Evolutionary conservation across 2,797 vertebrate genomes (phyloP).

Genomic region (Falco berigora): DNA sequence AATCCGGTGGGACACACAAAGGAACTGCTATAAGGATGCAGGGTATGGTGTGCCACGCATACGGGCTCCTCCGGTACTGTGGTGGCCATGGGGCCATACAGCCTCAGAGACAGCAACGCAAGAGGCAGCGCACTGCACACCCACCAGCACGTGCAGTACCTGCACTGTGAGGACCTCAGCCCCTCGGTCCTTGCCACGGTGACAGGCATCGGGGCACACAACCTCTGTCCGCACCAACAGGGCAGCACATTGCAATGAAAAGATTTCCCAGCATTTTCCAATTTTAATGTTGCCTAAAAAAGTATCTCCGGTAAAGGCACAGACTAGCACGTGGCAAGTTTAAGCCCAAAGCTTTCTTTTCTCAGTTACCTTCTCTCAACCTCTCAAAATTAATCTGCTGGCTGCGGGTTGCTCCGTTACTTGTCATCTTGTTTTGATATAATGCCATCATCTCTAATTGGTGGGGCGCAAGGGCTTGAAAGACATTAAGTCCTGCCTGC

Average conservation of each 20-base stretch:
- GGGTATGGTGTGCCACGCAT: accelerated
- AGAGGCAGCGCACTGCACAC: accelerated
- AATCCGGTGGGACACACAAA: neutral
- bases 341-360: neutral
- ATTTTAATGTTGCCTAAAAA: neutral
- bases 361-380: neutral
- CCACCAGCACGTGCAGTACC: neutral
- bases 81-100: neutral
- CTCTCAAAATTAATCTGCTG: neutral
- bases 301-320: neutral
- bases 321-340: accelerated
- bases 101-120: neutral
- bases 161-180: accelerated
- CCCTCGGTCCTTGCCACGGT: accelerated
- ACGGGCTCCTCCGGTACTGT: accelerated
- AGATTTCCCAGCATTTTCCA: neutral
- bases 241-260: neutral
- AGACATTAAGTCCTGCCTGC: neutral
- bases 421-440: neutral
- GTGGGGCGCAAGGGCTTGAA: neutral
- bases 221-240: neutral
- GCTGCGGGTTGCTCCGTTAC: neutral
- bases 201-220: neutral
- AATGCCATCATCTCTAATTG: neutral
- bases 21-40: neutral